Conservation (phyloP, 2,113 vertebrate species). For the Caranx ignobilis region DNA sequence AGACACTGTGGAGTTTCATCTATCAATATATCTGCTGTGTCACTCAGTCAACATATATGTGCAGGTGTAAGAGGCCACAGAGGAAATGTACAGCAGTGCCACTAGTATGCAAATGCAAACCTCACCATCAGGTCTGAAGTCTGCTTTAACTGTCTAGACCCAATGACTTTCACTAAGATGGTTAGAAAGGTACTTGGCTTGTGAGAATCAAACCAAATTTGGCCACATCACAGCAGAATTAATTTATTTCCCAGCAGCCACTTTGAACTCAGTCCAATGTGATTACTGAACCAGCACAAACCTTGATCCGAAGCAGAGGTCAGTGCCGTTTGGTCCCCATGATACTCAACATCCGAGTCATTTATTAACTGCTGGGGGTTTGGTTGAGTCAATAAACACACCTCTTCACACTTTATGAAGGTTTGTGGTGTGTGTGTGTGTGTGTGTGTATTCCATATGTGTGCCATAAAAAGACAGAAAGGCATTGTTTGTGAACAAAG, state of each 20-base stretch:
- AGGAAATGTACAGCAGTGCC: neutral
- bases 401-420: slow-evolving; percentile 28
- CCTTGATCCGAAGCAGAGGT: neutral
- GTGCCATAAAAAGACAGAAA: slow-evolving; percentile 36
- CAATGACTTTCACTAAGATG: neutral
- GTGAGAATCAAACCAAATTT: neutral
- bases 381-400: slow-evolving; percentile 55
- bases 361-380: slow-evolving; percentile 57
- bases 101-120: neutral
- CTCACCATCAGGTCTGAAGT: slow-evolving; percentile 13
- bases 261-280: neutral
- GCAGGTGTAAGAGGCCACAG: neutral
- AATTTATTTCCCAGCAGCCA: neutral
- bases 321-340: neutral
- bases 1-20: neutral
- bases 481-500: slow-evolving; percentile 31
- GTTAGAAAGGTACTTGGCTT: neutral
- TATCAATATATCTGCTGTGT: neutral
- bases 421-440: neutral
- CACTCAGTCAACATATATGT: neutral
- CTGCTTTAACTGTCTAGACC: neutral
- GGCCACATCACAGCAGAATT: neutral
- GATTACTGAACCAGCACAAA: neutral
- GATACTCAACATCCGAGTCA: slow-evolving; percentile 32
- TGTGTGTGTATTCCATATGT: slow-evolving; percentile 3